Evolutionary conservation across 2,797 vertebrate genomes (phyloP), one percentile per base, ranked within the genome.

Genomic region (Melopsittacus undulatus): DNA sequence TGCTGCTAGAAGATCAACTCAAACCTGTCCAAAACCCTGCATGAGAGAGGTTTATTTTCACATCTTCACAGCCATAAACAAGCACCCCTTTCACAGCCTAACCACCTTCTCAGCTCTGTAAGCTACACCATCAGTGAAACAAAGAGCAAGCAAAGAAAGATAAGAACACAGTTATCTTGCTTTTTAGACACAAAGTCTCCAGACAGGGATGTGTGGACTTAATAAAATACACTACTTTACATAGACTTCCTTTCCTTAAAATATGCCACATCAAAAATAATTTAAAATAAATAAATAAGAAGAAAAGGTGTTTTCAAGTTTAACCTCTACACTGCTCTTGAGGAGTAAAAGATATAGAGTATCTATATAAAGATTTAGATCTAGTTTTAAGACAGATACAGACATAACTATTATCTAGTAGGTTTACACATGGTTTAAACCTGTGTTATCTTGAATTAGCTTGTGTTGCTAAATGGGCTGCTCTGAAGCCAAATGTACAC

Each of bases 131-230:
- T 6, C 49, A 22, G 32, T 7, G 21, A 26, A 54, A 56, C 0
- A 27, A 46, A 42, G 62, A 56, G 40, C 9, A 48, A 80, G 79
- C 27, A 3, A 30, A 40, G 57, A 20, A 14, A 21, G 59, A 17
- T 51, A 73, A 57, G 48, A 80, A 68, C 64, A 48, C 30, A 29
- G 38, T 17, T 48, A 27, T 23, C 29, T 56, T 38, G 40, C 67
- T 54, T 69, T 80, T 40, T 21, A 59, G 45, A 59, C 69, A 45
- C 27, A 52, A 3, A 54, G 54, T 40, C 61, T 63, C 59, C 49
- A 73, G 36, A 23, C 2, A 1, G 36, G 32, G 30, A 30, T 1
- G 10, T 2, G 1, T 2, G 13, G 40, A 46, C 64, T 29, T 62
- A 42, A 78, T 57, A 51, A 78, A 85, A 85, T 24, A 69, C 0